These are phyloP conservation scores for Triplophysa dalaica DNA, from an alignment of 2,113 vertebrate genomes.

Conservation along the genomic window DNA sequence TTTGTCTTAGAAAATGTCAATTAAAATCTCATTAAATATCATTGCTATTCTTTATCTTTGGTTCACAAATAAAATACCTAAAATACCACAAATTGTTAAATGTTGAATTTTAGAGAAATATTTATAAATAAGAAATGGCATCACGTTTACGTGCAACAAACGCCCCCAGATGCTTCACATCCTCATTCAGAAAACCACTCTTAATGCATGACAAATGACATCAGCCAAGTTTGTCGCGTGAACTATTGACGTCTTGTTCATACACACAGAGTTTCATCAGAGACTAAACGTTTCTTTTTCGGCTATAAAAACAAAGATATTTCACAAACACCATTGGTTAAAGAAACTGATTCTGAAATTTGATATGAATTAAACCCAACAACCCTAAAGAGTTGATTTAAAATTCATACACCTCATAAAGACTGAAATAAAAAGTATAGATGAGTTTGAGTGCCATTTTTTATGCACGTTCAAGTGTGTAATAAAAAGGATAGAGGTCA, in stretches of 20 bases:
- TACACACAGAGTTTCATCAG: not conserved
- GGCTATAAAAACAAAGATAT: not conserved
- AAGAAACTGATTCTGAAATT: not conserved
- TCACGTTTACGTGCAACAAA: not conserved
- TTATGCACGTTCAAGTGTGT: not conserved
- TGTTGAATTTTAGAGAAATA: not conserved
- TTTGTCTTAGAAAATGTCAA: too few relatives aligned
- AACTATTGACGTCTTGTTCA: not conserved
- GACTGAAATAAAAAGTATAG: too few relatives aligned
- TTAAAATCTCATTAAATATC: too few relatives aligned
- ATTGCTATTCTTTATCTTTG: too few relatives aligned
- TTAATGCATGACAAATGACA: slow-evolving; percentile 4
- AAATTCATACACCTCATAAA: too few relatives aligned
- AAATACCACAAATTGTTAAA: not conserved
- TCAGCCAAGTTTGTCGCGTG: not conserved
- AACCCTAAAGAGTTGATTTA: too few relatives aligned
- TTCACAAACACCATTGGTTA: not conserved
- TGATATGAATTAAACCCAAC: not conserved
- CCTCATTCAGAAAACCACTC: not conserved
- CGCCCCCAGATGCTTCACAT: slow-evolving; percentile 1
- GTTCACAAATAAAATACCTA: too few relatives aligned
- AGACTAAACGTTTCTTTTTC: not conserved
- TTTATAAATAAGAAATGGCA: not conserved
- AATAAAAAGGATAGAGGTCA: not conserved
- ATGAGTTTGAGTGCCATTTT: not conserved